phyloP scores from a whole-genome alignment of 2,888 invertebrate species.

The Perizoma affinitatum region DNA sequence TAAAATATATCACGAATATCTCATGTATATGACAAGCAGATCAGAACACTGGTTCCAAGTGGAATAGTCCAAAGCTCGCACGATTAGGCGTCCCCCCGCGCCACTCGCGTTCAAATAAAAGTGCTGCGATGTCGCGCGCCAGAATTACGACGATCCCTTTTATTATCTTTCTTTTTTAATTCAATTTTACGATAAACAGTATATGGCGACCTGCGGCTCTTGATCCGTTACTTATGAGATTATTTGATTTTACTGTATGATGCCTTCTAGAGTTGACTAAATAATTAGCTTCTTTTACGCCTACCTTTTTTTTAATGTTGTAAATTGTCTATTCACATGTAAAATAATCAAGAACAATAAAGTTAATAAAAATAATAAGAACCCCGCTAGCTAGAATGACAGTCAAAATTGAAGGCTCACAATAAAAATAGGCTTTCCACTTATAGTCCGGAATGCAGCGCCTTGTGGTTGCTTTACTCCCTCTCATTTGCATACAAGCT shows the following conservation, averaged over 20 bases:
- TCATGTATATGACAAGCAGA: no score
- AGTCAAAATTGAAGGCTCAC: constrained; percentile 42
- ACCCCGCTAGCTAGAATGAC: constrained; percentile 4
- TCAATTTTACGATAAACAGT: constrained; percentile 80
- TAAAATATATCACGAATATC: no score
- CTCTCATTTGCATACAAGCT: constrained; percentile 81
- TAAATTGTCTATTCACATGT: neutral
- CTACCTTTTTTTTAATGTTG: neutral
- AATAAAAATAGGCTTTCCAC: constrained; percentile 53
- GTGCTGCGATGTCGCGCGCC: constrained; percentile 81
- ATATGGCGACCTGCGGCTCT: constrained; percentile 51
- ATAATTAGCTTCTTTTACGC: neutral
- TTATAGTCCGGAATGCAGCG: constrained; percentile 34
- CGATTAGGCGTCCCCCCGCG: constrained; percentile 62
- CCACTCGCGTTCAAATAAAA: constrained; percentile 71
- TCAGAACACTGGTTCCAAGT: constrained; percentile 37
- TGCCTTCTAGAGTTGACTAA: neutral
- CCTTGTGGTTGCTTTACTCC: constrained; percentile 36
- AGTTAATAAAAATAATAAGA: no score
- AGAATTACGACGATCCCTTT: constrained; percentile 81
- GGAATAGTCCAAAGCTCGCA: constrained; percentile 61
- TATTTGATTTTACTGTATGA: constrained; percentile 3
- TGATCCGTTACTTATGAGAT: constrained; percentile 38
- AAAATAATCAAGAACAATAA: no score
- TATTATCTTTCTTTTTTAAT: constrained; percentile 81